phyloP scores from a whole-genome alignment of 2,888 invertebrate species.

The Nymphalis polychloros region DNA sequence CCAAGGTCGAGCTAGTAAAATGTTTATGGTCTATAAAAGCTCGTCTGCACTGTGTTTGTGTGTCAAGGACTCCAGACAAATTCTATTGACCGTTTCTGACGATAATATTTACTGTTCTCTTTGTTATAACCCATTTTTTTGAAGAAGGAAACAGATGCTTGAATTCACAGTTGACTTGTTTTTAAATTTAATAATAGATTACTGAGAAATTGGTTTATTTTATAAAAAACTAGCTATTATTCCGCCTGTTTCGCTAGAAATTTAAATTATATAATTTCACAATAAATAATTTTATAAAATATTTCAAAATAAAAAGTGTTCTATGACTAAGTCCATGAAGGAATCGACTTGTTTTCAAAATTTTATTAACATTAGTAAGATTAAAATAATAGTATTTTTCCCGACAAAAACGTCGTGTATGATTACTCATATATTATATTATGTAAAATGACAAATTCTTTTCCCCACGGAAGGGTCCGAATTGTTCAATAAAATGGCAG shows the following conservation, averaged over 20 bases:
- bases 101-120: slow-evolving; percentile 33
- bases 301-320: no score
- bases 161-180: slow-evolving; percentile 13
- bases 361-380: no score
- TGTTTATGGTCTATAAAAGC: slow-evolving; percentile 81
- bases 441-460: slow-evolving; percentile 36
- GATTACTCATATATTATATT: slow-evolving; percentile 9
- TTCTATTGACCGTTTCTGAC: slow-evolving; percentile 54
- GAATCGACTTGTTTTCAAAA: no score
- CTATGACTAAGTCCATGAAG: no score
- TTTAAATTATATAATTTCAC: no score
- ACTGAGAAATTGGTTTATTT: neutral
- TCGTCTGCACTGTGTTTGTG: slow-evolving; percentile 77
- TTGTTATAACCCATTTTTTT: slow-evolving; percentile 20
- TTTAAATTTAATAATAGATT: neutral
- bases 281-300: no score
- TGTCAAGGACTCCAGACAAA: slow-evolving; percentile 79
- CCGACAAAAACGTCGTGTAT: neutral
- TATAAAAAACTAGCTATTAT: neutral
- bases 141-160: slow-evolving; percentile 23
- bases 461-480: slow-evolving; percentile 52
- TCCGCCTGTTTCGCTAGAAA: no score
- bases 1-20: slow-evolving; percentile 81
- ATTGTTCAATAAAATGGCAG: slow-evolving; percentile 73
- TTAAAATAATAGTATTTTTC: neutral